phyloP scores from a whole-genome alignment of 2,797 vertebrate genomes.

The Oceanodroma leucorhoa region DNA sequence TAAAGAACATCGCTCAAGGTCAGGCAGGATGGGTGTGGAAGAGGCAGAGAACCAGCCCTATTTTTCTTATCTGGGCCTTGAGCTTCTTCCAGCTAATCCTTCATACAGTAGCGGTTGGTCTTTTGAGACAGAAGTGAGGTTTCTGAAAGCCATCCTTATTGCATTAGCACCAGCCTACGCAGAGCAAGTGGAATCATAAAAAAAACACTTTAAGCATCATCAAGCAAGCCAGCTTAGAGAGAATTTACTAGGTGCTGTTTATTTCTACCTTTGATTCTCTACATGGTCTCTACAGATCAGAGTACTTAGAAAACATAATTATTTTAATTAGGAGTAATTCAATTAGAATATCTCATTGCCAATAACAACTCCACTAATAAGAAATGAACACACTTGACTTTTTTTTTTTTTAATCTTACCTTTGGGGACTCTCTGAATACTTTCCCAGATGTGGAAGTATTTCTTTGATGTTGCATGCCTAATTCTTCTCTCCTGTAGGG shows the following conservation, averaged over 20 bases:
- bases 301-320: constrained; percentile 70
- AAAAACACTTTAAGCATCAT: constrained; percentile 24
- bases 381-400: constrained; percentile 59
- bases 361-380: constrained; percentile 68
- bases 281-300: constrained; percentile 62
- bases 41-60: not conserved
- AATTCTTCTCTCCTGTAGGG: constrained; percentile 12
- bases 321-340: constrained; percentile 72
- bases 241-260: constrained; percentile 57
- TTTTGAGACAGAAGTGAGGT: not conserved
- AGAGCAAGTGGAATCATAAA: not conserved
- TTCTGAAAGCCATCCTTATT: not conserved
- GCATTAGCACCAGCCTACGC: not conserved
- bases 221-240: constrained; percentile 16
- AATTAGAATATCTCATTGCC: constrained; percentile 68
- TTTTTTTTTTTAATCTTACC: constrained; percentile 38
- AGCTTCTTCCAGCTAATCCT: not conserved
- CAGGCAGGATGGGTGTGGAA: not conserved
- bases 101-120: not conserved
- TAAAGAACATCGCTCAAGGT: not conserved
- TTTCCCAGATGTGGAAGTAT: constrained; percentile 27
- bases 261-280: constrained; percentile 62
- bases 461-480: constrained; percentile 34
- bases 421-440: constrained; percentile 43
- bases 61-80: not conserved